Percentiles rank a stretch among this genome's conserved stretches.
Evolutionary conservation across 2,797 vertebrate species (phyloP).

Genomic region (Aeoliscus strigatus): DNA sequence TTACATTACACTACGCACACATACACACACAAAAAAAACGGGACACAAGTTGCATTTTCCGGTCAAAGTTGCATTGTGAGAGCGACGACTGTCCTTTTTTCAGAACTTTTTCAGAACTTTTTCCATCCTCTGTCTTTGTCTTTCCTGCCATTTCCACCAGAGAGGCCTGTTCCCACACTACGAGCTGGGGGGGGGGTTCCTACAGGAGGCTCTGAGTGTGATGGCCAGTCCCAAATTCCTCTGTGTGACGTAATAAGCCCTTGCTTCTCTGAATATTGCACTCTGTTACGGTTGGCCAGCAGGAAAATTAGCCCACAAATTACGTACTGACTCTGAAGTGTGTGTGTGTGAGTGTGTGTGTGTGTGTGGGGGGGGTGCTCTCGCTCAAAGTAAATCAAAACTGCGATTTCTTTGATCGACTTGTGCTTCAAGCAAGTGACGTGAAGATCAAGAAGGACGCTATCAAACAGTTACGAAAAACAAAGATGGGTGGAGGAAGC

Average conservation of each 20-base stretch:
- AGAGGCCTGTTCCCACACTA: background rate
- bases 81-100: conserved; percentile 39
- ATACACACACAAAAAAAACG: conserved; percentile 81
- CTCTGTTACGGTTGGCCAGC: conserved; percentile 5
- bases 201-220: conserved; percentile 1
- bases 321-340: too few relatives aligned
- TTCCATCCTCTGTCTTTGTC: conserved; percentile 3
- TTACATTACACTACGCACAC: conserved; percentile 83
- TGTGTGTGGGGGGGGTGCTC: too few relatives aligned
- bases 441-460: too few relatives aligned
- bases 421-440: background rate
- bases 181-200: background rate
- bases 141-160: background rate
- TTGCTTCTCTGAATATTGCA: conserved; percentile 74
- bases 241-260: conserved; percentile 56
- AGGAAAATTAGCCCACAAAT: too few relatives aligned
- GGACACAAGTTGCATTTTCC: conserved; percentile 82
- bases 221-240: conserved; percentile 15
- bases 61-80: conserved; percentile 68
- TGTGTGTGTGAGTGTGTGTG: too few relatives aligned
- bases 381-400: too few relatives aligned
- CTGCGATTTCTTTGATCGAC: background rate
- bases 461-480: too few relatives aligned
- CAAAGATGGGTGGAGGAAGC: too few relatives aligned
- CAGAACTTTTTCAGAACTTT: too few relatives aligned